Base-by-base conservation (phyloP, 2,888 invertebrate genomes). In the Mythimna albipuncta region DNA sequence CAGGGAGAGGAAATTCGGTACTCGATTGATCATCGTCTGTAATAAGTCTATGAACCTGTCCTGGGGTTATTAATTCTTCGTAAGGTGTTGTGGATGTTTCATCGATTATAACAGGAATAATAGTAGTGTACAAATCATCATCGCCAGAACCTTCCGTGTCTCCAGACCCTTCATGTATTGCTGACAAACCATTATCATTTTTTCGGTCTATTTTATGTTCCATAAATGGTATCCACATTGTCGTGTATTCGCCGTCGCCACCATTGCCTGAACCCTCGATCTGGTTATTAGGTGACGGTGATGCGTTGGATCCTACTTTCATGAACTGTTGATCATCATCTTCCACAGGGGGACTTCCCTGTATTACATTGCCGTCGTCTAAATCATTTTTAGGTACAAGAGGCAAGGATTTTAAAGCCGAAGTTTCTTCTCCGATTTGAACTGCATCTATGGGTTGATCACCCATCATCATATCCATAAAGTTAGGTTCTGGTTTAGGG, bases 391-490 rank as follows among this genome's bases (percentile, higher is more conserved):
- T 87, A 57, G 92, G 92, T 71, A 93, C 90, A 67, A 93, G 85
- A 16, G 94, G 89, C 92, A 94, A 91, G 6, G 95, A 93, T 87
- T 95, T 96, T 55, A 96, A 88, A 38, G 94, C 94, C 35, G 90
- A 91, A 4, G 94, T 93, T 83, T 96, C 90, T 88, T 93, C 79
- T 59, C 96, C 91, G 85, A 96, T 84, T 84, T 90, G 79, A 79
- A 94, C 86, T 19, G 96, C 93, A 89, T 95, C 92, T 10, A 94
- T 81, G 0, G 97, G 96, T 87, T 97, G 96, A 86, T 98, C 97
- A 69, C 97, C 97, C 94, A 97, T 95, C 97, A 97, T 97, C 92
- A 97, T 93, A 79, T 97, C 97, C 82, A 97, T 93, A 65, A 95
- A 94, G 75, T 90, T 90, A 11, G 77, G 84, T 82, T 94, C 93